Conservation (phyloP, 2,888 invertebrate species). For the Candidula unifasciata region DNA sequence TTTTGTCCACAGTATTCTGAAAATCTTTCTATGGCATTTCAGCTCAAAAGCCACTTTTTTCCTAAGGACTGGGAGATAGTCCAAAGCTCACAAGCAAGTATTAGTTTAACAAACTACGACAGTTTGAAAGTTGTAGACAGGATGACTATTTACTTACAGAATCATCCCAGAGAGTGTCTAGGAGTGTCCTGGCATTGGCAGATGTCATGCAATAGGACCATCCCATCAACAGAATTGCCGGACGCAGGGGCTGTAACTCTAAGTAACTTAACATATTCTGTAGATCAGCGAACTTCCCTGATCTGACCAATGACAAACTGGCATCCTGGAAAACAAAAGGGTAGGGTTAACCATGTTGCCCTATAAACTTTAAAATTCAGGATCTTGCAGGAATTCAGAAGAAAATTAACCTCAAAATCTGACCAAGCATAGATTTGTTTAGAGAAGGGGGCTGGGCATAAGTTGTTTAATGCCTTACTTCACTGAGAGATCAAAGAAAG, state of each 20-base stretch:
- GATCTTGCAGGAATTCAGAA: neutral
- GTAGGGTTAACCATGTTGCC: neutral
- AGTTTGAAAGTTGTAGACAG: neutral
- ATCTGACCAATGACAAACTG: slow-evolving; percentile 66
- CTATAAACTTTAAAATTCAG: neutral
- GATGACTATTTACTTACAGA: slow-evolving; percentile 54
- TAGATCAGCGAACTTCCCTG: slow-evolving; percentile 66
- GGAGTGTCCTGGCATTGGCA: slow-evolving; percentile 65
- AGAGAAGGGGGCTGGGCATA: too few species aligned
- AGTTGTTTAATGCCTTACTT: too few species aligned
- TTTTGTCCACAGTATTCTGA: too few species aligned
- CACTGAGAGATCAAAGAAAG: too few species aligned
- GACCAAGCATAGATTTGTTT: too few species aligned
- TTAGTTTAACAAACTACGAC: too few species aligned
- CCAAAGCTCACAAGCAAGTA: too few species aligned
- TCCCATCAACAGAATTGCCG: slow-evolving; percentile 71
- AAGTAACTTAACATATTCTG: slow-evolving; percentile 62
- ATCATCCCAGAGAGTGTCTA: slow-evolving; percentile 68
- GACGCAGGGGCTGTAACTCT: slow-evolving; percentile 71
- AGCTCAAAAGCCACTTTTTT: too few species aligned
- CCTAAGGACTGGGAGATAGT: too few species aligned
- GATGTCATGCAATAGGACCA: slow-evolving; percentile 71
- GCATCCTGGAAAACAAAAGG: slow-evolving; percentile 62
- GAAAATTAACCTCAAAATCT: too few species aligned
- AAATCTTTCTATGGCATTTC: too few species aligned